Base-by-base conservation (phyloP, 1,140 invertebrate genomes). In the Dendroctonus valens region DNA sequence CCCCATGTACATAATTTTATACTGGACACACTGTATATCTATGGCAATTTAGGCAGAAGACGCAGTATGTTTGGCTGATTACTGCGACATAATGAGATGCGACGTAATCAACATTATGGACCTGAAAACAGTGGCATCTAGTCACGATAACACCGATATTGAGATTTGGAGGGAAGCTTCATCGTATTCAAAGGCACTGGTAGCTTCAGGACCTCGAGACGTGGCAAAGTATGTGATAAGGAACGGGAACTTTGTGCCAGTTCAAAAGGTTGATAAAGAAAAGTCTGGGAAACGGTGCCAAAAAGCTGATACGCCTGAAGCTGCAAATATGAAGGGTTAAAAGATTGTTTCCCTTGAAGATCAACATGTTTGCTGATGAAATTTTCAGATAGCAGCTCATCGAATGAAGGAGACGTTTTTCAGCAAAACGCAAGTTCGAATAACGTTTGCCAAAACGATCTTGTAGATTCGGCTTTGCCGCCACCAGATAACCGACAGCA, bases 51-150 rank as follows among this genome's bases (percentile, higher is more conserved):
- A 96, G 92, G 90, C 87, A 44, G 90, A 94, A 80, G 92, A 95
- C 76, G 88, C 92, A 53, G 89, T 96, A 70, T 97, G 94, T 78
- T 81, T 96, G 68, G 91, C 93, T 48, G 93, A 96, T 77, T 96
- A 91, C 77, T 97, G 94, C 83, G 94, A 97, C 80, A 92, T 97
- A 69, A 94, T 96, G 88, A 85, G 95, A 66, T 97, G 94, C 80
- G 91, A 96, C 75, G 91, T 97, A 11, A 81, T 94, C 60, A 83
- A 87, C 60, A 87, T 87, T 55, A 86, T 89, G 73, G 89, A 91
- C 70, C 81, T 84, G 40, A 81, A 82, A 60, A 83, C 83, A 41
- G 81, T 84, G 53, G 80, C 81, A 70, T 80, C 79, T 54, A 81
- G 78, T 53, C 81, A 84, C 11, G 81, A 88, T 8, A 86, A 85